phyloP scores from a whole-genome alignment of 2,888 invertebrate genomes.

The Pristionchus mayeri region DNA sequence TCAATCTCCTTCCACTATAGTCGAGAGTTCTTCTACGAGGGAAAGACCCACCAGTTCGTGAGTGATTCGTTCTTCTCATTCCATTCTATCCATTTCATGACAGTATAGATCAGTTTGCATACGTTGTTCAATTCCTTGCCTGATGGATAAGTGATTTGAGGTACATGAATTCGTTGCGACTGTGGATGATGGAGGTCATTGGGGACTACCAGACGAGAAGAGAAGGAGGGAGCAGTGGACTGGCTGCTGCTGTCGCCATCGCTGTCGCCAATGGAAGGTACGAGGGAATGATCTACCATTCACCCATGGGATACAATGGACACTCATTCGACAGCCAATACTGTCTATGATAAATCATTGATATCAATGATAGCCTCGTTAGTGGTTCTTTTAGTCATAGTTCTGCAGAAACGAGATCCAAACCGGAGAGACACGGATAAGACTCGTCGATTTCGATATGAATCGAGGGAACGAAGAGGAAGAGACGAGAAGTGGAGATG shows the following conservation, averaged over 20 bases:
- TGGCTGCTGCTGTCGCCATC: conserved; percentile 48
- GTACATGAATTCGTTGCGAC: neutral
- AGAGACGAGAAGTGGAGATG: neutral
- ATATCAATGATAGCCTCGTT: neutral
- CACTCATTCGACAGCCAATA: too few species aligned
- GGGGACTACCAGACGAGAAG: neutral
- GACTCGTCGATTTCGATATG: conserved; percentile 19
- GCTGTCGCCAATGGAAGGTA: conserved; percentile 49
- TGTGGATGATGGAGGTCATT: conserved; percentile 39
- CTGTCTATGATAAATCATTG: neutral
- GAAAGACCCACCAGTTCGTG: conserved; percentile 5
- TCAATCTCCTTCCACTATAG: conserved; percentile 45
- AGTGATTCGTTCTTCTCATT: too few species aligned
- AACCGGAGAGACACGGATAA: neutral
- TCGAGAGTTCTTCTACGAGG: conserved; percentile 4
- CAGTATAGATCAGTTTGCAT: too few species aligned
- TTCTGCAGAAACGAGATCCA: neutral
- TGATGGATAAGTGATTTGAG: too few species aligned
- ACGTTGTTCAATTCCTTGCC: too few species aligned
- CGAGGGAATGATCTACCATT: neutral
- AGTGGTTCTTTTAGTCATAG: neutral
- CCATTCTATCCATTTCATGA: too few species aligned
- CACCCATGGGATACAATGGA: neutral
- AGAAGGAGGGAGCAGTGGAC: neutral
- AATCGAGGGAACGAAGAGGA: conserved; percentile 1